A percentile compares a stretch with the other conserved stretches of the same genome.
phyloP scores from a whole-genome alignment of 2,797 vertebrate genomes.

The Anguilla megastoma region DNA sequence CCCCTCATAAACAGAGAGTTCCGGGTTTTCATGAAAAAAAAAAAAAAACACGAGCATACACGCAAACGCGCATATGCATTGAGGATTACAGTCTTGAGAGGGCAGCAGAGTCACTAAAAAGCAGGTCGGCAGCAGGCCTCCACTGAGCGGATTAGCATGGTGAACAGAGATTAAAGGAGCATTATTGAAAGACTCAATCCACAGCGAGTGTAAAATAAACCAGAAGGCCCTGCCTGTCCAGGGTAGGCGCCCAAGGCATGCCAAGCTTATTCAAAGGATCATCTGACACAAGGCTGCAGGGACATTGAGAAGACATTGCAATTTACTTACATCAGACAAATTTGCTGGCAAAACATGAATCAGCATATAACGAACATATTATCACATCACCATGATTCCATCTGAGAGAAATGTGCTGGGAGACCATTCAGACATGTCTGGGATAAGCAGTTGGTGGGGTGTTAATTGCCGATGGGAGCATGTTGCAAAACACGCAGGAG shows the following conservation, averaged over 20 bases:
- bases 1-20: neutral
- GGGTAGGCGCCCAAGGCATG: neutral
- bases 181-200: neutral
- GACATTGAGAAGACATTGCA: neutral
- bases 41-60: neutral
- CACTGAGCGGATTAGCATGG: neutral
- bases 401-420: constrained; percentile 32
- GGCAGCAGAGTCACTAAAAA: constrained; percentile 2
- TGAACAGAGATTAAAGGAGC: neutral
- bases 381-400: constrained; percentile 31
- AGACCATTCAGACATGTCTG: constrained; percentile 30
- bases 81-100: neutral
- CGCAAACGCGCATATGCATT: neutral
- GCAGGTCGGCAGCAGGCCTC: neutral
- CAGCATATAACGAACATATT: constrained; percentile 34
- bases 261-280: neutral
- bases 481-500: constrained; percentile 24
- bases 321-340: neutral
- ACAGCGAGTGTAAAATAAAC: neutral
- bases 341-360: constrained; percentile 7
- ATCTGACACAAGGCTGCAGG: neutral
- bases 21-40: neutral
- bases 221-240: neutral
- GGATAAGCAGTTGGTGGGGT: constrained; percentile 39
- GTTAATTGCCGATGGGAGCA: constrained; percentile 28